Percentiles rank a stretch among this genome's conserved stretches.
Conservation (phyloP, 30 jellyfish, hydroid and myxozoan species). For the Aurelia aurita region DNA sequence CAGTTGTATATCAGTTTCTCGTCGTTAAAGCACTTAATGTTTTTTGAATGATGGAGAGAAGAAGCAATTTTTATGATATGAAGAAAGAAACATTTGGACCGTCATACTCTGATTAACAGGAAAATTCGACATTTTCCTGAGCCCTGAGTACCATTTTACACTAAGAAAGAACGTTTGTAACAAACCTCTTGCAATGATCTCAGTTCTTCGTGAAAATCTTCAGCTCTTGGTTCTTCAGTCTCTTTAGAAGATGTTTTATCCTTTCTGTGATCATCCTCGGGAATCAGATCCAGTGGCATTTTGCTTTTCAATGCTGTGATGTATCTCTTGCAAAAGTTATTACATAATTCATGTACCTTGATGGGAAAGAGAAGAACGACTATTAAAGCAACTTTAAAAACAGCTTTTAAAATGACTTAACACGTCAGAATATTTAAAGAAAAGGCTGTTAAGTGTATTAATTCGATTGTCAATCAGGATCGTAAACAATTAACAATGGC, state of each 20-base stretch:
- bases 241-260: slow-evolving; percentile 19
- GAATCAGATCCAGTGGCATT: slow-evolving; percentile 80
- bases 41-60: no score
- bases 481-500: not conserved
- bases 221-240: not conserved
- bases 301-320: slow-evolving; percentile 70
- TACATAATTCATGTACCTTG: slow-evolving; percentile 79
- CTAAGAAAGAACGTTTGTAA: no score
- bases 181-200: not conserved
- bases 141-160: no score
- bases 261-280: slow-evolving; percentile 61
- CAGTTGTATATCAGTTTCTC: no score
- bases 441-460: not conserved
- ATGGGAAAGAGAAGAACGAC: not conserved
- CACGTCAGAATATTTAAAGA: not conserved
- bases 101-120: no score
- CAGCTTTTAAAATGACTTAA: no score
- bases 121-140: no score
- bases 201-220: not conserved
- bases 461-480: not conserved
- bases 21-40: no score
- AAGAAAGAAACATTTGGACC: no score
- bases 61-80: no score
- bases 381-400: not conserved
- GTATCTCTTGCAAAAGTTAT: slow-evolving; percentile 78